phyloP scores from a whole-genome alignment of 2,113 vertebrate species.

The Salvator merianae region DNA sequence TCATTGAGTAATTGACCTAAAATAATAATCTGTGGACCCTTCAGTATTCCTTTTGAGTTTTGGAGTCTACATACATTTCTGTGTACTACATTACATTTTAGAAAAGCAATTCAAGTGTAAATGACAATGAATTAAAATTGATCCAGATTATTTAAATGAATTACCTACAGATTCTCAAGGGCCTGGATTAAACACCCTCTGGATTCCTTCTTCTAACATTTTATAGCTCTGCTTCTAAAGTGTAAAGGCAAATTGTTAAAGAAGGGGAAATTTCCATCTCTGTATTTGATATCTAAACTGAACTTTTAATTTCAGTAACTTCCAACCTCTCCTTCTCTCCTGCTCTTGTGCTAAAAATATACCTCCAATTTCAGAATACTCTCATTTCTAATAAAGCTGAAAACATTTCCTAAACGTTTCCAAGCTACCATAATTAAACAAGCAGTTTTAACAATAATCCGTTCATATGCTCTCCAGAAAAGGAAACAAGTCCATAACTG shows the following conservation, averaged over 20 bases:
- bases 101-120: not conserved
- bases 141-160: not conserved
- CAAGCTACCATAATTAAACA: not conserved
- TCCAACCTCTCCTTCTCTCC: not conserved
- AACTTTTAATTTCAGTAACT: not conserved
- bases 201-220: not conserved
- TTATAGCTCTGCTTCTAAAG: not conserved
- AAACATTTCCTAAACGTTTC: not conserved
- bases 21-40: not conserved
- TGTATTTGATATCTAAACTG: not conserved
- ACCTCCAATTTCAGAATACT: not conserved
- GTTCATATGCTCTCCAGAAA: not conserved
- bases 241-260: not conserved
- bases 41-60: not conserved
- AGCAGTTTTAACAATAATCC: not conserved
- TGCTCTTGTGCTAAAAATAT: not conserved
- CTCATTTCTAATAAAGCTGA: not conserved
- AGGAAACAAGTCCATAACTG: not conserved
- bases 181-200: not conserved
- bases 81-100: not conserved
- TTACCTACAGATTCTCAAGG: not conserved
- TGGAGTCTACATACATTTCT: not conserved
- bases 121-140: not conserved
- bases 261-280: not conserved
- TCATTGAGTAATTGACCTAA: not conserved